A percentile compares a stretch with the other conserved stretches of the same genome.
Evolutionary conservation across 2,888 invertebrate genomes (phyloP).

Genomic region (Agrilus mali): DNA sequence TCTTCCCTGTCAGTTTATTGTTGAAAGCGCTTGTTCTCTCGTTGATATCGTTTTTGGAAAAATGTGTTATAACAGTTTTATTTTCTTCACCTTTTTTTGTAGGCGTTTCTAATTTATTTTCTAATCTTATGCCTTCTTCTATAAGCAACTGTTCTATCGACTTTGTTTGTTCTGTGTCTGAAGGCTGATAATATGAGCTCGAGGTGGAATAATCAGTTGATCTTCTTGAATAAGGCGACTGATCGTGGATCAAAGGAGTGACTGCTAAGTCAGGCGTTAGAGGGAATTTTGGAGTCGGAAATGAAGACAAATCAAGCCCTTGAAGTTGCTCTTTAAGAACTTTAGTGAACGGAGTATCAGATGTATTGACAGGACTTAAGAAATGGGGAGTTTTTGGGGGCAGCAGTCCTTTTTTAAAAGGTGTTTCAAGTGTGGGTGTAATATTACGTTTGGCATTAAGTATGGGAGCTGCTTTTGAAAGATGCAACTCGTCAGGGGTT

Average conservation of each 20-base stretch:
- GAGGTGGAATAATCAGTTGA: constrained; percentile 32
- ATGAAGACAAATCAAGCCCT: constrained; percentile 22
- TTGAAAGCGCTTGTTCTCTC: constrained; percentile 18
- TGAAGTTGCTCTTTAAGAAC: constrained; percentile 26
- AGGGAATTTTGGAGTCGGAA: constrained; percentile 28
- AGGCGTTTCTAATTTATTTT: constrained; percentile 4
- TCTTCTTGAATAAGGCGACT: constrained; percentile 18
- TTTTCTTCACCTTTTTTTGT: not conserved
- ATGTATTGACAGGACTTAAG: constrained; percentile 10
- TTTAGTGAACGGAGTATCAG: constrained; percentile 27
- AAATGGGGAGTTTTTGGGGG: constrained; percentile 24
- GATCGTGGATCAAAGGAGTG: constrained; percentile 17
- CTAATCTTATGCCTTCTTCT: constrained; percentile 22
- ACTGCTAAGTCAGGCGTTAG: constrained; percentile 27
- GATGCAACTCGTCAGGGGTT: constrained; percentile 12
- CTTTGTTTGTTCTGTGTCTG: constrained; percentile 28
- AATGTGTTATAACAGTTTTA: not conserved
- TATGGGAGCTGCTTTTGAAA: constrained; percentile 3
- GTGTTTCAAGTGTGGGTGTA: constrained; percentile 21
- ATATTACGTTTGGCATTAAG: constrained; percentile 18
- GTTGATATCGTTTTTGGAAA: constrained; percentile 6
- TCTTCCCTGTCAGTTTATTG: constrained; percentile 23
- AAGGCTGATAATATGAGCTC: constrained; percentile 32
- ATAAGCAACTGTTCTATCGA: constrained; percentile 24
- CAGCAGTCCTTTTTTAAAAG: constrained; percentile 14